These are phyloP conservation scores for Prionailurus viverrinus DNA, from an alignment of 2,113 vertebrate species.

Conservation along the genomic window DNA sequence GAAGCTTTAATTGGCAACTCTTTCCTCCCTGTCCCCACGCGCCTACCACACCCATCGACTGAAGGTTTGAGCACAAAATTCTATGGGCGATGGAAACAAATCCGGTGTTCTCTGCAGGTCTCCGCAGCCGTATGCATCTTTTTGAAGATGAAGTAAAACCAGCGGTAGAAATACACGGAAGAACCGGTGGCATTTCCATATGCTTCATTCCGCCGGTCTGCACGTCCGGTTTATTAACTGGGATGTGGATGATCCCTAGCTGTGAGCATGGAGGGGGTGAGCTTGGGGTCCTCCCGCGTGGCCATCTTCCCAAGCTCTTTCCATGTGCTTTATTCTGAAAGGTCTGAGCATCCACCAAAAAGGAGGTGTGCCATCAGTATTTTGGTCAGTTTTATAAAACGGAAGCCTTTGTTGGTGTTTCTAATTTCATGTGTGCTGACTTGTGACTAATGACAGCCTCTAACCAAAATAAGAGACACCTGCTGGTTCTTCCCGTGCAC, in stretches of 20 bases:
- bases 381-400: constrained; percentile 46
- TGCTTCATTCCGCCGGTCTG: background rate
- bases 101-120: background rate
- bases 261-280: background rate
- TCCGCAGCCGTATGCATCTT: background rate
- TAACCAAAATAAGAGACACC: constrained; percentile 54
- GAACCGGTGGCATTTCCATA: background rate
- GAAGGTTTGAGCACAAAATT: background rate
- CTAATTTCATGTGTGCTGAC: background rate
- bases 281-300: background rate
- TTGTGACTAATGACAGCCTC: background rate
- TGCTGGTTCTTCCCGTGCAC: background rate
- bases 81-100: background rate
- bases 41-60: background rate
- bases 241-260: background rate
- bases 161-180: background rate
- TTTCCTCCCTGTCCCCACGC: background rate
- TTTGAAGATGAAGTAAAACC: background rate
- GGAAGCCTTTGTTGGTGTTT: background rate
- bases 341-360: background rate
- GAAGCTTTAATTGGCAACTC: background rate
- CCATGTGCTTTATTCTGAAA: constrained; percentile 2
- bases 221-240: background rate
- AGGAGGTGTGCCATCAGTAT: background rate
- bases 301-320: background rate